Percentiles rank a stretch among this genome's conserved stretches.
These are phyloP conservation scores for Lordiphosa collinella DNA, from an alignment of 1,140 invertebrate species.

Conservation along the genomic window DNA sequence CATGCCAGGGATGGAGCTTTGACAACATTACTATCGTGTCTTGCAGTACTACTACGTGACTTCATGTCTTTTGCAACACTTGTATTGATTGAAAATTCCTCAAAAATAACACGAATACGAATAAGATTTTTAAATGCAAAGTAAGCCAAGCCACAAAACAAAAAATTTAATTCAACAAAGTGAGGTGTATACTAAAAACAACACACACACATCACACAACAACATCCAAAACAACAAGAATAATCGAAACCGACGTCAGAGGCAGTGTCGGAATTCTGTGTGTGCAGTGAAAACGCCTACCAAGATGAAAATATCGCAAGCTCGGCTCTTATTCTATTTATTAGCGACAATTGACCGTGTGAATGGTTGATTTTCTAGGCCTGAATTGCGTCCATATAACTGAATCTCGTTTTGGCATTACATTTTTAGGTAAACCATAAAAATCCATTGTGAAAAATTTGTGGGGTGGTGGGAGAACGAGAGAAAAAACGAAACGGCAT, in stretches of 20 bases:
- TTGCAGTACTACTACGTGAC: neutral
- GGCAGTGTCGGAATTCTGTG: neutral
- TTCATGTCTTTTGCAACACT: neutral
- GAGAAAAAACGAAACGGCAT: conserved; percentile 41
- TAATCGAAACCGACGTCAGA: too few species aligned
- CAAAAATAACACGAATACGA: conserved; percentile 50
- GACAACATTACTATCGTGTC: too few species aligned
- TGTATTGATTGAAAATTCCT: conserved; percentile 31
- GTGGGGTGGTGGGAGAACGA: conserved; percentile 73
- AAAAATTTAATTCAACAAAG: conserved; percentile 7
- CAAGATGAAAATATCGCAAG: conserved; percentile 10
- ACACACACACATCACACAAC: too few species aligned
- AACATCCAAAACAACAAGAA: too few species aligned
- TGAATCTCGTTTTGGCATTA: conserved; percentile 22
- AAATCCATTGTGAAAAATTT: conserved; percentile 75
- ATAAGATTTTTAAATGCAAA: conserved; percentile 62
- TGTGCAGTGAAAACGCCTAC: conserved; percentile 36
- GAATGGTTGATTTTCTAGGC: neutral
- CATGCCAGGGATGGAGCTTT: too few species aligned
- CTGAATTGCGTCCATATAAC: conserved; percentile 18
- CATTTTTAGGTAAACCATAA: conserved; percentile 69
- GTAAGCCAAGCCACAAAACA: conserved; percentile 38
- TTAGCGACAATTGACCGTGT: neutral
- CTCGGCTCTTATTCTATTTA: too few species aligned
- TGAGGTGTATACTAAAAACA: neutral